Evolutionary conservation across 2,888 invertebrate genomes (phyloP), one percentile per base, ranked within the genome.

Genomic region (Thereva unica): DNA sequence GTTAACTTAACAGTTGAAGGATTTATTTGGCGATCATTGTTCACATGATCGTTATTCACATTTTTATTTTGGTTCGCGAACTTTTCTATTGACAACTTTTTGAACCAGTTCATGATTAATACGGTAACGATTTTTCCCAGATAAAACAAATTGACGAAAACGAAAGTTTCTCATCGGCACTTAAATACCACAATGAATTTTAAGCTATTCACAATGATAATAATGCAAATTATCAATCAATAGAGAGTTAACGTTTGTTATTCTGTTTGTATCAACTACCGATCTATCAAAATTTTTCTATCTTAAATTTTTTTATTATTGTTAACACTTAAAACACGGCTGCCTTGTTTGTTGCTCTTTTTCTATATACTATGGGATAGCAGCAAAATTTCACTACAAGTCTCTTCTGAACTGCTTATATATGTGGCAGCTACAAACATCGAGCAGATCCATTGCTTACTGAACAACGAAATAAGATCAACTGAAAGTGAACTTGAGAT

Each of bases 51-150:
- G 37, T 41, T 34, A 34, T 50, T 23, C 40, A 45, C 12, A 10
- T 23, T 35, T 50, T 56, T 59, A 67, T 23, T 59, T 74, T 40
- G 81, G 78, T 75, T 86, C 85, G 65, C 85, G 82, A 72, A 81
- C 78, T 76, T 84, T 85, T 76, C 84, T 82, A 68, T 82, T 82
- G 82, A 86, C 84, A 83, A 85, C 82, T 80, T 87, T 86, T 77
- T 87, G 86, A 85, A 86, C 86, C 85, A 87, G 76, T 81, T 85
- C 87, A 85, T 87, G 82, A 74, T 83, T 79, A 72, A 86, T 86
- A 61, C 78, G 82, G 75, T 77, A 82, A 82, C 86, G 86, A 84
- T 86, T 86, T 76, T 82, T 83, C 71, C 86, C 86, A 83, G 86
- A 85, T 79, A 84, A 82, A 73, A 85, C 82, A 77, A 86, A 86